phyloP scores from a whole-genome alignment of 2,797 vertebrate species.

The Enteromius anoplus region DNA sequence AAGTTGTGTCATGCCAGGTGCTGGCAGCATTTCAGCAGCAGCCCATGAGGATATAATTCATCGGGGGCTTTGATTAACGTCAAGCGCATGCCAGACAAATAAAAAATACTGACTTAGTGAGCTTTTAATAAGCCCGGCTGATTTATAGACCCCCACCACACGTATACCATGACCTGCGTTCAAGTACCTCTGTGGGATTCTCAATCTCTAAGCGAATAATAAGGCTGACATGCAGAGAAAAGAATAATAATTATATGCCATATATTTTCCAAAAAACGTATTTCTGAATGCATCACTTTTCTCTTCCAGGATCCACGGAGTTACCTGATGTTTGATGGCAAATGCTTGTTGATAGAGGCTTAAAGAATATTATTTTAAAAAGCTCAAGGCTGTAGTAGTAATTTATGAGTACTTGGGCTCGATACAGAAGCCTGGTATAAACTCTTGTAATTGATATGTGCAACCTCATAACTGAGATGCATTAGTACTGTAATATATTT shows the following conservation, averaged over 20 bases:
- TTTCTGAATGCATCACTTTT: slow-evolving; percentile 4
- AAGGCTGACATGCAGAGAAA: slow-evolving; percentile 11
- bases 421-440: not conserved
- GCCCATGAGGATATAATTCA: slow-evolving; percentile 53
- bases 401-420: not conserved
- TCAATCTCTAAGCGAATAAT: slow-evolving; percentile 51
- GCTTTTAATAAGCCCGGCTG: slow-evolving; percentile 63
- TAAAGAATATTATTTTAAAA: not conserved
- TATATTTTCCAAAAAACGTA: not conserved
- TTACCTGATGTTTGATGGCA: not conserved
- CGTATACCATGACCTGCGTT: slow-evolving; percentile 51
- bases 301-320: not conserved
- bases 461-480: slow-evolving; percentile 8
- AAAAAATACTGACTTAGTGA: slow-evolving; percentile 56
- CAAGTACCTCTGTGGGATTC: slow-evolving; percentile 54
- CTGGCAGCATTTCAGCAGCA: slow-evolving; percentile 30
- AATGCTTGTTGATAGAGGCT: not conserved
- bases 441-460: slow-evolving; percentile 24
- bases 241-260: not conserved
- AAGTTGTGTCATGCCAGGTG: slow-evolving; percentile 48
- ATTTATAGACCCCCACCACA: slow-evolving; percentile 60
- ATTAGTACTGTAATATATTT: slow-evolving; percentile 34
- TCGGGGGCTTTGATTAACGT: slow-evolving; percentile 56
- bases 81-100: slow-evolving; percentile 27
- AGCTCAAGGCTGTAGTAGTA: not conserved